Conservation (phyloP, 2,797 vertebrate species). For the Danionella dracula region DNA sequence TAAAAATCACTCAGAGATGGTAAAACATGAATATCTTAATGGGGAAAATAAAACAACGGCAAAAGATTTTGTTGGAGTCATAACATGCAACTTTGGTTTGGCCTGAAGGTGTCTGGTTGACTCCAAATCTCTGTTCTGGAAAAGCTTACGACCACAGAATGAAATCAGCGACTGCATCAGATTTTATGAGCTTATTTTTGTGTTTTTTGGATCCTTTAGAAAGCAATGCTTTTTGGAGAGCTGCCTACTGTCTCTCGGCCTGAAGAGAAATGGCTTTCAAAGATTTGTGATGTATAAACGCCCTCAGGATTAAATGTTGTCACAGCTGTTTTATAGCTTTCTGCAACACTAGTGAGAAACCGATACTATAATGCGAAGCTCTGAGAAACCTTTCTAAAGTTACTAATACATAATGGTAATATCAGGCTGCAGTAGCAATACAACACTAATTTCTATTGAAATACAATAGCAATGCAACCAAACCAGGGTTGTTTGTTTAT, state of each 20-base stretch:
- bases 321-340: neutral
- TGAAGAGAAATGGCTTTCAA: neutral
- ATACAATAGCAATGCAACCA: no score
- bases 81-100: no score
- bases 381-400: neutral
- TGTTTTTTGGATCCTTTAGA: neutral
- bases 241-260: neutral
- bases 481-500: no score
- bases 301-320: neutral
- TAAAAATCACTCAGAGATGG: no score
- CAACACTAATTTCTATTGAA: no score
- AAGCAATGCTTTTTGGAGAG: neutral
- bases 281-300: neutral
- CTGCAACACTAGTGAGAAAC: neutral
- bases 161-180: neutral
- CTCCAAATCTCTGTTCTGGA: no score
- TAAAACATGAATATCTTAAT: no score
- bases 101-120: no score
- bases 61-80: no score
- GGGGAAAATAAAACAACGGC: no score
- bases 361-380: neutral
- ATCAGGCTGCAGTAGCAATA: no score
- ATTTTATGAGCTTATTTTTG: neutral
- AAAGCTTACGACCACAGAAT: neutral
- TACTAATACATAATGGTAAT: no score